phyloP scores from a whole-genome alignment of 2,888 invertebrate genomes.

The Megamerina dolium region DNA sequence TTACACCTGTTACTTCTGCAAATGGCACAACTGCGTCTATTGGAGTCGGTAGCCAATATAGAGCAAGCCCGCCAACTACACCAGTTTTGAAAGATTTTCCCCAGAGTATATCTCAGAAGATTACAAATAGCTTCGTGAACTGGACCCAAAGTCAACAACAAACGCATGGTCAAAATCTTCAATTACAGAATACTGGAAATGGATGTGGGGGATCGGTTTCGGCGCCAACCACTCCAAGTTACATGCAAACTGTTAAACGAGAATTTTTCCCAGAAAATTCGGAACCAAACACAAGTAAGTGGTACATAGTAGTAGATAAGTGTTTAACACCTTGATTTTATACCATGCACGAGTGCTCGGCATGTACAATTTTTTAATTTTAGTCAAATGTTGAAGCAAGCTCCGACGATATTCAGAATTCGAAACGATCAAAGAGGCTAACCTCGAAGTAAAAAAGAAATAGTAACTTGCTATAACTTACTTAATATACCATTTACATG shows the following conservation, averaged over 20 bases:
- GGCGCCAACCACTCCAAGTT: slow-evolving; percentile 51
- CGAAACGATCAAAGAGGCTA: not conserved
- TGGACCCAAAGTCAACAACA: slow-evolving; percentile 43
- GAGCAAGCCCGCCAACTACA: slow-evolving; percentile 54
- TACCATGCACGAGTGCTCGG: no score
- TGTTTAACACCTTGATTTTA: not conserved
- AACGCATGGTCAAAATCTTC: slow-evolving; percentile 24
- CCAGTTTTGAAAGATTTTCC: slow-evolving; percentile 57
- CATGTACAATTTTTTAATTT: no score
- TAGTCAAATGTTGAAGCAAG: no score
- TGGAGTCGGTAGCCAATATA: slow-evolving; percentile 48
- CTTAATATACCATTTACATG: no score
- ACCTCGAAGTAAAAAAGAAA: no score
- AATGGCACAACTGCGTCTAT: slow-evolving; percentile 26
- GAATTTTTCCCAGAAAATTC: slow-evolving; percentile 80
- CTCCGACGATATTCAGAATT: no score
- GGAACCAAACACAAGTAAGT: slow-evolving; percentile 84
- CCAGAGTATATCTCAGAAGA: slow-evolving; percentile 46
- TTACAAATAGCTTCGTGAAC: slow-evolving; percentile 47
- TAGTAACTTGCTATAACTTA: no score
- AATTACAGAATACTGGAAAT: slow-evolving; percentile 24
- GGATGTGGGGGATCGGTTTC: slow-evolving; percentile 40
- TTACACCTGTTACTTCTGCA: not conserved
- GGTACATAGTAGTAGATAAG: no score
- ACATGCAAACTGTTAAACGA: slow-evolving; percentile 52